These are phyloP conservation scores for Cottus gobio DNA, from an alignment of 2,113 vertebrate species.

Conservation along the genomic window DNA sequence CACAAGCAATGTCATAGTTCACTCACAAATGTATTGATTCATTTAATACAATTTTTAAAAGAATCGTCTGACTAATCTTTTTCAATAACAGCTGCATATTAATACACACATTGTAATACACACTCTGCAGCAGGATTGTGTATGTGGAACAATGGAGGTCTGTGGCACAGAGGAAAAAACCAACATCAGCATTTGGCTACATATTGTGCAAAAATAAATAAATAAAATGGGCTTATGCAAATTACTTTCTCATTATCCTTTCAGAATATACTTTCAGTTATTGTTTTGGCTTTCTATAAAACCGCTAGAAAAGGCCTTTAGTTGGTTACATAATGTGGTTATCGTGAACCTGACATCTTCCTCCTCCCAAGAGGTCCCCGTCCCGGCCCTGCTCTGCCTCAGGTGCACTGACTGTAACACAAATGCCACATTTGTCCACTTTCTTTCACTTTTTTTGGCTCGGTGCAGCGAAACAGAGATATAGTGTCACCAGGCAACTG, in stretches of 20 bases:
- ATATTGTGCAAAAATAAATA: neutral
- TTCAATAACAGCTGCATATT: neutral
- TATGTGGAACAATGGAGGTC: neutral
- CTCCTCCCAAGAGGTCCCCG: neutral
- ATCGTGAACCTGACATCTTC: neutral
- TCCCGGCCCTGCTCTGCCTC: neutral
- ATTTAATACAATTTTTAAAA: neutral
- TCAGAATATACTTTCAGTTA: neutral
- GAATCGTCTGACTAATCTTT: neutral
- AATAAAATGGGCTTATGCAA: neutral
- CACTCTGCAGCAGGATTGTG: neutral
- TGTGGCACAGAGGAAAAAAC: neutral
- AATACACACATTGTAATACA: neutral
- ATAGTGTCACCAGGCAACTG: constrained; percentile 42
- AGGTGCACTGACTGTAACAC: neutral
- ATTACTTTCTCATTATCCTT: neutral
- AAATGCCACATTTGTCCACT: neutral
- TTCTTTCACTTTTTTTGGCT: constrained; percentile 25
- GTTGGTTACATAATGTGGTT: neutral
- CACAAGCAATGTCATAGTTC: neutral
- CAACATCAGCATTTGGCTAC: neutral
- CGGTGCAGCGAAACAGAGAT: constrained; percentile 22
- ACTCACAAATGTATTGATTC: neutral
- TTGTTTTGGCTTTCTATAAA: neutral
- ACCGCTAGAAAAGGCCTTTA: neutral